Evolutionary conservation across 2,113 vertebrate genomes (phyloP).

Genomic region (Eupsittula cactorum): DNA sequence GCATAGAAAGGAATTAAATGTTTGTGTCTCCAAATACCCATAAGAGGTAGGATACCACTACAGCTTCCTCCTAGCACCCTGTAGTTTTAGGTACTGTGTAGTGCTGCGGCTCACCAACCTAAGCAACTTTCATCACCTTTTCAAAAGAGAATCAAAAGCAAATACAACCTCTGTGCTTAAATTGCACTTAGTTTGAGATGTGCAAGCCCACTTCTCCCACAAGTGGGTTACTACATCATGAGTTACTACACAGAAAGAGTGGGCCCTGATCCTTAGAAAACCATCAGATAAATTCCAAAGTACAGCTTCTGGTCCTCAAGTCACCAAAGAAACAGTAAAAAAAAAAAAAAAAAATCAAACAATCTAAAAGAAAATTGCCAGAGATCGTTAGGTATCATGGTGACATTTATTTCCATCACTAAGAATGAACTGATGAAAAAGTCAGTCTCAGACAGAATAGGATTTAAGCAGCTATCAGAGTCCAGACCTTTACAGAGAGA

Average conservation of each 20-base stretch:
- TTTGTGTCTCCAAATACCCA: neutral
- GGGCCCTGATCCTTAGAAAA: neutral
- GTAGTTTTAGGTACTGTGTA: neutral
- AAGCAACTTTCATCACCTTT: neutral
- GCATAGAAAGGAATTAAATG: neutral
- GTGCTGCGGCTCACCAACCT: neutral
- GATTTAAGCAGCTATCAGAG: neutral
- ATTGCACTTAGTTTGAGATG: neutral
- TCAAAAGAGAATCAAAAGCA: neutral
- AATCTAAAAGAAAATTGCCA: neutral
- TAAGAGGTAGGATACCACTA: neutral
- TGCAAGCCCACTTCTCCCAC: neutral
- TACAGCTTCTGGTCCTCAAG: neutral
- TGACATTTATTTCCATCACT: neutral
- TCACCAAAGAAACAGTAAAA: neutral
- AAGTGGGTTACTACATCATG: neutral
- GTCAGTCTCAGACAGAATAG: neutral
- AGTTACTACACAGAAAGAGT: neutral
- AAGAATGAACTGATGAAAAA: neutral
- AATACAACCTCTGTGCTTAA: neutral
- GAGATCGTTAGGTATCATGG: neutral
- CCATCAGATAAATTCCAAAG: neutral
- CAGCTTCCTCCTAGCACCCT: neutral
- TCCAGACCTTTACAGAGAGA: neutral
- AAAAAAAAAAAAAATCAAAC: neutral